phyloP scores from a whole-genome alignment of 2,113 vertebrate species.

The Jacana jacana region DNA sequence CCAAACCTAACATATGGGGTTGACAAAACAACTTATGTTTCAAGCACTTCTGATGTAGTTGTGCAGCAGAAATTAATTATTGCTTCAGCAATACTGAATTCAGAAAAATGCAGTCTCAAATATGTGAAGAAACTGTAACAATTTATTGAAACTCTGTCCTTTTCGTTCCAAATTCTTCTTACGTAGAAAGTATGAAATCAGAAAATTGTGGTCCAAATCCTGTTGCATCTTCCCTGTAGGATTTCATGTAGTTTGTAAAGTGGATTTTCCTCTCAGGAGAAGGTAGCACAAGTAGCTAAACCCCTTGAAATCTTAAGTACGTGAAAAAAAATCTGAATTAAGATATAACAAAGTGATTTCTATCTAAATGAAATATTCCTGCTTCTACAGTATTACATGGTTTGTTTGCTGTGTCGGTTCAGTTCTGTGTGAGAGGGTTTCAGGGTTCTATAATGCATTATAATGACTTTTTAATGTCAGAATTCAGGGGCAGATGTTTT shows the following conservation, averaged over 20 bases:
- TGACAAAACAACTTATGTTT: slow-evolving; percentile 2
- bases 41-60: background rate
- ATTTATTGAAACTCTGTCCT: background rate
- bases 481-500: slow-evolving; percentile 20
- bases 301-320: background rate
- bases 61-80: background rate
- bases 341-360: background rate
- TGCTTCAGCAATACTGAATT: background rate
- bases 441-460: background rate
- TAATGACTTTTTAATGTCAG: slow-evolving; percentile 3
- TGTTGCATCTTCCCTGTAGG: background rate
- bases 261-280: background rate
- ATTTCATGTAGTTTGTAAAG: background rate
- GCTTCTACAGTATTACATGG: background rate
- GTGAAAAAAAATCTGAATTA: background rate
- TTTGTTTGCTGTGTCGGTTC: background rate
- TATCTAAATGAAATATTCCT: background rate
- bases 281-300: background rate
- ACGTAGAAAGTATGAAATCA: background rate
- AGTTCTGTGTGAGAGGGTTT: background rate
- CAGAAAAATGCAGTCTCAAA: background rate
- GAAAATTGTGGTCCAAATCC: background rate
- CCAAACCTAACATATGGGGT: background rate
- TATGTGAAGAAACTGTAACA: background rate
- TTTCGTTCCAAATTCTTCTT: background rate